Conservation (phyloP, 2,113 vertebrate species). For the Calonectris borealis region DNA sequence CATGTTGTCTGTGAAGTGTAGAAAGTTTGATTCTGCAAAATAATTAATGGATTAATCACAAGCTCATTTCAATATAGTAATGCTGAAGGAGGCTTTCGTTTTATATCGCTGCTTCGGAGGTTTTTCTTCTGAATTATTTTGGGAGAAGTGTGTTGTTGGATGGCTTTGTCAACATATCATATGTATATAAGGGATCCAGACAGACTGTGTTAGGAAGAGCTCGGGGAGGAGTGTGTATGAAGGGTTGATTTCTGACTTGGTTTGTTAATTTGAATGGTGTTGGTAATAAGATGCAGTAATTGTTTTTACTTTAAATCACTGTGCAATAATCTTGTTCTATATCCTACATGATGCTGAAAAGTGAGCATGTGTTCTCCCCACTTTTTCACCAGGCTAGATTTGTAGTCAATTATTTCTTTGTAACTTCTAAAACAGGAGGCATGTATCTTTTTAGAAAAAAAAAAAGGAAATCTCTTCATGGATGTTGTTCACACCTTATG, state of each 20-base stretch:
- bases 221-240: fast-evolving
- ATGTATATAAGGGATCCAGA: not conserved
- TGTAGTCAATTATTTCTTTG: not conserved
- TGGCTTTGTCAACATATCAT: not conserved
- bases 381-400: not conserved
- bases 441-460: not conserved
- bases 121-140: not conserved
- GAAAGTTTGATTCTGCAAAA: not conserved
- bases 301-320: not conserved
- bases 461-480: not conserved
- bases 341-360: not conserved
- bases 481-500: not conserved
- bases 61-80: not conserved
- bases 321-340: not conserved
- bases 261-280: not conserved
- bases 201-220: not conserved
- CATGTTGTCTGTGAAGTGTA: not conserved
- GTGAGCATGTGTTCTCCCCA: not conserved
- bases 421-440: not conserved
- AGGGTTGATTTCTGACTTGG: not conserved
- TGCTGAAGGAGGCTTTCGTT: not conserved
- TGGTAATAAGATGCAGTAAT: not conserved
- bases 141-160: not conserved
- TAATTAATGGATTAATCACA: not conserved
- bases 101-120: not conserved